Conservation (phyloP, 2,113 vertebrate genomes). For the Bothrops jararaca region DNA sequence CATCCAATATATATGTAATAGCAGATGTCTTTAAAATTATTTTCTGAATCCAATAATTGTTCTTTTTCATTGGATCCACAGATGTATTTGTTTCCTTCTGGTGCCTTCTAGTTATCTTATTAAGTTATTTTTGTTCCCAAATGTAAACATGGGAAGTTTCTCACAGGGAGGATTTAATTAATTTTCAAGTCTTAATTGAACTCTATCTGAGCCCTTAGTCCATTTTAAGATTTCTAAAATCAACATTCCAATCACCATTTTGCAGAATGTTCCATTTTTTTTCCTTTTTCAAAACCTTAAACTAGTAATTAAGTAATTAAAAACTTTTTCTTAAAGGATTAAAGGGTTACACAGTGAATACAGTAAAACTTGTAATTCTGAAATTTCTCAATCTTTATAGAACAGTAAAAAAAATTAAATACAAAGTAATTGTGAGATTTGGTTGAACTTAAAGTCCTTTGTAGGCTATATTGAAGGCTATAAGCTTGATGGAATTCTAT, state of each 20-base stretch:
- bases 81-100: background rate
- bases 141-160: background rate
- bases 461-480: background rate
- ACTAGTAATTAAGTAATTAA: background rate
- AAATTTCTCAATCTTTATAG: background rate
- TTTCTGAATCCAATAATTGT: background rate
- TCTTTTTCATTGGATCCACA: background rate
- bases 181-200: background rate
- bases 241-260: background rate
- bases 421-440: background rate
- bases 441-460: background rate
- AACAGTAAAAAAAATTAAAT: background rate
- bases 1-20: background rate
- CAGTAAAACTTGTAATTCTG: background rate
- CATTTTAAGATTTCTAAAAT: background rate
- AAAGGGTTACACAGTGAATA: background rate
- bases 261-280: background rate
- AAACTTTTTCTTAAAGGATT: background rate
- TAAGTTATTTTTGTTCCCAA: background rate
- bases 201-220: background rate
- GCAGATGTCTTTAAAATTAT: background rate
- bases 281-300: background rate
- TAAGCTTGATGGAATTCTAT: background rate
- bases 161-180: background rate
- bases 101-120: background rate